Percentiles rank a stretch among this genome's conserved stretches.
These are phyloP conservation scores for Amniataba percoides DNA, from an alignment of 2,797 vertebrate genomes.

Conservation along the genomic window DNA sequence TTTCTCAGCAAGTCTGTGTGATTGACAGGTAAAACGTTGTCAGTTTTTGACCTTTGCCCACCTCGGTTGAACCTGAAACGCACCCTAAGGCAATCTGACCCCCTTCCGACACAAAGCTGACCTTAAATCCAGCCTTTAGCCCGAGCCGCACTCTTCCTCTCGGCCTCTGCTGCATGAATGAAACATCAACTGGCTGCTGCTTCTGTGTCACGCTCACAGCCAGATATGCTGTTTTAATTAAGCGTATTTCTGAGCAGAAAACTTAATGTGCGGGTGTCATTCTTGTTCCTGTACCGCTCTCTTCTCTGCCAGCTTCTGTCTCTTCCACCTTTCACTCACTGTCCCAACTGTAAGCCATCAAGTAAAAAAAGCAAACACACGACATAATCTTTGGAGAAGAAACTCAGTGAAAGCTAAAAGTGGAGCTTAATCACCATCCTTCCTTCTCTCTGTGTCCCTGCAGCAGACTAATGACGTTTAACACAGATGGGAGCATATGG, in stretches of 20 bases:
- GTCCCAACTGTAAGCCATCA: background rate
- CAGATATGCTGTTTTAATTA: conserved; percentile 13
- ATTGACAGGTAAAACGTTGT: conserved; percentile 69
- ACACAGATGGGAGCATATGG: conserved; percentile 50
- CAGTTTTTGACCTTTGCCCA: conserved; percentile 64
- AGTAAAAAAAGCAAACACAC: conserved; percentile 38
- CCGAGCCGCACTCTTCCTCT: background rate
- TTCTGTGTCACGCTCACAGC: background rate
- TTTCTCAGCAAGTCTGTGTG: conserved; percentile 43
- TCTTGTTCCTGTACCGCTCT: background rate
- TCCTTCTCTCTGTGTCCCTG: conserved; percentile 40
- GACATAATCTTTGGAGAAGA: conserved; percentile 33
- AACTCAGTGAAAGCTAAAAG: conserved; percentile 54
- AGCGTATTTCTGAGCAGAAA: background rate
- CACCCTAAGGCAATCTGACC: conserved; percentile 56
- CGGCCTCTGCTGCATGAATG: background rate
- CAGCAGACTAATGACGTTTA: conserved; percentile 62
- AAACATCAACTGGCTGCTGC: background rate
- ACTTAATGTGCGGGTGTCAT: background rate
- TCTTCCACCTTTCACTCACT: conserved; percentile 6
- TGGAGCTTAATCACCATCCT: conserved; percentile 43
- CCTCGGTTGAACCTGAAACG: conserved; percentile 45
- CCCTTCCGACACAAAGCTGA: conserved; percentile 20
- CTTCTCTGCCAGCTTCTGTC: conserved; percentile 16
- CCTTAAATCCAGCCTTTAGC: conserved; percentile 24